Base-by-base conservation (phyloP, 92 coral and sea anemone species). In the Diadumene lineata region DNA sequence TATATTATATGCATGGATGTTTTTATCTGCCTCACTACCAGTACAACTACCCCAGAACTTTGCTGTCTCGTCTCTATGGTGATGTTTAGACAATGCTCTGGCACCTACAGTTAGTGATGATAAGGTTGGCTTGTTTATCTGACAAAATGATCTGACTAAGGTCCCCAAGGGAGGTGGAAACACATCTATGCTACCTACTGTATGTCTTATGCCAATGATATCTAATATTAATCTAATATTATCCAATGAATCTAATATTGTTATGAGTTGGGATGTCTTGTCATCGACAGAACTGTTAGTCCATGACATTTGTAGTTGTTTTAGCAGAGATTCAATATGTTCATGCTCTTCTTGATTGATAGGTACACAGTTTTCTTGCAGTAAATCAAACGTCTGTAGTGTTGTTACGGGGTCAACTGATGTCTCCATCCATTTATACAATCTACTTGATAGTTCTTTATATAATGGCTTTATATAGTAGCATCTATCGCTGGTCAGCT, bases 71-170 rank as follows among this genome's bases (percentile, higher is more conserved):
- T 94, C 98, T 57, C 98, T 71, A 70, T 91, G 98, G 56, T 89
- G 87, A 69, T 94, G 98, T 60, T 94, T 94, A 0, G 97, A 94
- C 56, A 94, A 68, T 15, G 98, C 98, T 60, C 97, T 78, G 0
- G 98, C 98, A 0, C 98, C 98, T n/a, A 86, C 91, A 8, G 94
- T 78, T 66, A 94, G 76, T 57, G 68, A 67, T 38, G 97, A 78
- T 38, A 38, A 6, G 24, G 75, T 79, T 19, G 88, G 85, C 76
- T 85, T 91, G 38, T 85, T 89, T 25, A 78, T 83, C 50, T 72
- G 73, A 56, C 62, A 85, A 46, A 91, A 94, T 18, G 98, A 85
- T 28, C 77, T 73, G 9, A 86, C 18, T 27, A 94, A 53, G 27
- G 65, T 62, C 1, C 58, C 48, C 28, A 72, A 4, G n/a, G 81